phyloP scores from a whole-genome alignment of 1,140 invertebrate genomes.

The Caenorhabditis brenneri region DNA sequence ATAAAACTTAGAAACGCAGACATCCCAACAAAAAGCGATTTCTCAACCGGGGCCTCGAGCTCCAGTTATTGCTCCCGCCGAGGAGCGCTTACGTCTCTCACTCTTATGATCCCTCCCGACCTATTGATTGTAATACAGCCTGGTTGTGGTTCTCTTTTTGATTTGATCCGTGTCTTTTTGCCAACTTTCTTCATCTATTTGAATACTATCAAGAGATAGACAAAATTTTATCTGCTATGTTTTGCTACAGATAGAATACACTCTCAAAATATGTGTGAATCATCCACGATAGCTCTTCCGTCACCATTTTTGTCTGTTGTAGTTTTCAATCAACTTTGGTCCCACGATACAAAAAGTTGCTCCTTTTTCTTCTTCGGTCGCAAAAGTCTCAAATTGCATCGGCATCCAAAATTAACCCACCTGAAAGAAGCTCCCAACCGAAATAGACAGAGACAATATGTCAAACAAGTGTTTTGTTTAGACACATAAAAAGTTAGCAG shows the following conservation, averaged over 20 bases:
- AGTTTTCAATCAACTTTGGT: not conserved
- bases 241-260: not conserved
- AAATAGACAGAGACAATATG: conserved; percentile 39
- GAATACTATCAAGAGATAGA: not conserved
- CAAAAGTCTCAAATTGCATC: not conserved
- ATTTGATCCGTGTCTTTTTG: not conserved
- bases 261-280: conserved; percentile 43
- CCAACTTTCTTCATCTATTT: not conserved
- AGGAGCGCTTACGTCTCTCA: not conserved
- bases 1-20: conserved; percentile 9
- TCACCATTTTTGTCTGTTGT: not conserved
- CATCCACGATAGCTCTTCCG: not conserved
- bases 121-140: conserved; percentile 36
- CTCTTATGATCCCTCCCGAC: conserved; percentile 34
- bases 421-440: not conserved
- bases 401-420: not conserved
- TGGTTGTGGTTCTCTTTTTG: not conserved
- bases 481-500: conserved; percentile 10
- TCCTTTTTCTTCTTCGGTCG: not conserved
- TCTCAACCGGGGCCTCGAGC: conserved; percentile 28
- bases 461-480: conserved; percentile 30
- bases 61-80: conserved; percentile 29
- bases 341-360: not conserved
- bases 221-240: not conserved
- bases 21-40: not conserved